phyloP scores from a whole-genome alignment of 2,888 invertebrate genomes.

The Gisinianus flammeolus region DNA sequence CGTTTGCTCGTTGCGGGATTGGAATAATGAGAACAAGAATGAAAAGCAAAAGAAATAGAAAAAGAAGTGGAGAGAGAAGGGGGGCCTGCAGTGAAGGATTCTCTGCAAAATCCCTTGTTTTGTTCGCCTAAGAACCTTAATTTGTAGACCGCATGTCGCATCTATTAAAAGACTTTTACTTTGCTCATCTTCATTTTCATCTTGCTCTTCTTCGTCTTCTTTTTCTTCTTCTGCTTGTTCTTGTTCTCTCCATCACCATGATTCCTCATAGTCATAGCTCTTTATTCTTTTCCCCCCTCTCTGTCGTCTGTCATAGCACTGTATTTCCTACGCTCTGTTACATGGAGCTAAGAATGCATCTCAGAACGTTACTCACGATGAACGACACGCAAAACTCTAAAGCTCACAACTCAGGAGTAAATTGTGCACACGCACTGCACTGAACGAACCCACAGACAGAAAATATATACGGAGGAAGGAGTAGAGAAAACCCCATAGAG shows the following conservation, averaged over 20 bases:
- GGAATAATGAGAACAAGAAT: no score
- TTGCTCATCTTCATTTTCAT: conserved; percentile 19
- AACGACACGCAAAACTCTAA: background rate
- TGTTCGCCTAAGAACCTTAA: conserved; percentile 19
- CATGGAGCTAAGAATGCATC: background rate
- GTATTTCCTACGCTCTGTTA: background rate
- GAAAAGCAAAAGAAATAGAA: no score
- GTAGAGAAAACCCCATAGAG: conserved; percentile 11
- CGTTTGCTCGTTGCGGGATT: no score
- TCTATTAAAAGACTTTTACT: conserved; percentile 28
- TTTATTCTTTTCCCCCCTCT: conserved; percentile 5
- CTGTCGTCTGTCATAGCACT: background rate
- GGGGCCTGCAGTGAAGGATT: background rate
- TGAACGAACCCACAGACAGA: background rate
- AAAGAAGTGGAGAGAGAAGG: background rate
- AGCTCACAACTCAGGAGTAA: background rate
- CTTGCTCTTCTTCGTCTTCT: background rate
- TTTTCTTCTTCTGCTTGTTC: background rate
- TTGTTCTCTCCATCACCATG: background rate
- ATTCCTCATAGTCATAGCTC: background rate
- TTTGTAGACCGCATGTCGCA: conserved; percentile 27
- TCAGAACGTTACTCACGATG: background rate
- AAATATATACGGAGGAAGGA: background rate
- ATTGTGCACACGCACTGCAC: background rate
- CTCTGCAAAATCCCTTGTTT: background rate